A percentile compares a stretch with the other conserved stretches of the same genome.
phyloP scores from a whole-genome alignment of 2,888 invertebrate species.

The Tanytarsus gracilentus region DNA sequence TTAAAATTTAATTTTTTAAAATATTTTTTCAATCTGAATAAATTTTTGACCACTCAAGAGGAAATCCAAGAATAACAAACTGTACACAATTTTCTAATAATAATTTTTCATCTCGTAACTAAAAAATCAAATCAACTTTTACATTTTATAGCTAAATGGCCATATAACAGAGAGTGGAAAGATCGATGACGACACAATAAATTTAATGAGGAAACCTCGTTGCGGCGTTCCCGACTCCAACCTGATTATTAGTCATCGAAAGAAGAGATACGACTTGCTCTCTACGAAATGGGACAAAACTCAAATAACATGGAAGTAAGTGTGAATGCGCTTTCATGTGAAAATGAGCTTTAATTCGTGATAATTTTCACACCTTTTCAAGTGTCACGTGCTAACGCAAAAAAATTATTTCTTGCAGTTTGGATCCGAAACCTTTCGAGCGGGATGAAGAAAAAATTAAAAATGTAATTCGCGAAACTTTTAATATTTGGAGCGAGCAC shows the following conservation, averaged over 20 bases:
- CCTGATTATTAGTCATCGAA: background rate
- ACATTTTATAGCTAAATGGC: background rate
- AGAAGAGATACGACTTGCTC: slow-evolving; percentile 14
- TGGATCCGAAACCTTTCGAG: background rate
- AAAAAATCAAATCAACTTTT: no score
- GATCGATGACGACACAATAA: slow-evolving; percentile 4
- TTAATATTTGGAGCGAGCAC: background rate
- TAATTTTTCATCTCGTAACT: no score
- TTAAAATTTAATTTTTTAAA: no score
- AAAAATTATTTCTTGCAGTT: background rate
- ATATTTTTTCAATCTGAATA: no score
- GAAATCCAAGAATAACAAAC: no score
- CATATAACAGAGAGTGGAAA: background rate
- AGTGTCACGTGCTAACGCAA: background rate
- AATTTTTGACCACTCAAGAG: no score
- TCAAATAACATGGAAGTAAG: background rate
- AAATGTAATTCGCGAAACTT: background rate
- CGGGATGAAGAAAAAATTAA: background rate
- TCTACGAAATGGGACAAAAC: slow-evolving; percentile 4
- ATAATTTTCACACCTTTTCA: background rate
- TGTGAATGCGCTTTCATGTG: no score
- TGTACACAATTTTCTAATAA: no score
- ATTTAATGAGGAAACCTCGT: background rate
- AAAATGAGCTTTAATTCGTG: background rate
- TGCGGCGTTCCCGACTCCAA: slow-evolving; percentile 13